Conservation (phyloP, 2,797 vertebrate species). For the Triplophysa yarkandensis region DNA sequence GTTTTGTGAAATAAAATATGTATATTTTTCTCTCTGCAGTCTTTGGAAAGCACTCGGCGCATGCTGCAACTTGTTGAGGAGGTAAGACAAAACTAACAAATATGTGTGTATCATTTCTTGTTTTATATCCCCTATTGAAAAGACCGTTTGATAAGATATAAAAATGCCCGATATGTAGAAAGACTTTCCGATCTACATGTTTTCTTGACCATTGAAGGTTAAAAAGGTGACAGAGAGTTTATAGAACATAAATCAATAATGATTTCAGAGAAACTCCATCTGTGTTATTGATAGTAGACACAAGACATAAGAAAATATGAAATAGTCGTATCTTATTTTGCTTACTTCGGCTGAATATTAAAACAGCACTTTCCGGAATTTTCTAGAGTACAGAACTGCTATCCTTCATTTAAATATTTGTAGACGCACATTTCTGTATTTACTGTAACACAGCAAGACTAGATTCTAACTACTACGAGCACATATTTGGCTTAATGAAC, state of each 20-base stretch:
- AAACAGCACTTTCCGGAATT: neutral
- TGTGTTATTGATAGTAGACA: slow-evolving; percentile 29
- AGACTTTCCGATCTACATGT: neutral
- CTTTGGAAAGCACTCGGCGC: slow-evolving; percentile 96
- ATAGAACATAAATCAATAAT: slow-evolving; percentile 45
- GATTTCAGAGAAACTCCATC: slow-evolving; percentile 44
- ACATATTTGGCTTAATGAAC: slow-evolving; percentile 2
- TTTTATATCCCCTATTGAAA: neutral
- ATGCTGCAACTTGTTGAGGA: slow-evolving; percentile 97
- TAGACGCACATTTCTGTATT: neutral
- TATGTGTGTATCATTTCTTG: neutral
- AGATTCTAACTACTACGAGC: neutral
- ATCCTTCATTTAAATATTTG: neutral
- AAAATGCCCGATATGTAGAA: neutral
- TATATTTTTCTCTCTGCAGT: slow-evolving; percentile 74
- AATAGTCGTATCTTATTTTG: neutral
- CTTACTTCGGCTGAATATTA: too few relatives aligned
- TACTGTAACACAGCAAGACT: neutral
- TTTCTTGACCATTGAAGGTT: slow-evolving; percentile 36
- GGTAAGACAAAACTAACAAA: slow-evolving; percentile 63
- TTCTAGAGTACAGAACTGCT: neutral
- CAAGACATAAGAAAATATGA: neutral
- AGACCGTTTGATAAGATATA: neutral
- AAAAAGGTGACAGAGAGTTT: slow-evolving; percentile 42
- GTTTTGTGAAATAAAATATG: slow-evolving; percentile 3